Evolutionary conservation across 2,888 invertebrate genomes (phyloP), one percentile per base, ranked within the genome.

Genomic region (Cynaeus angustus): DNA sequence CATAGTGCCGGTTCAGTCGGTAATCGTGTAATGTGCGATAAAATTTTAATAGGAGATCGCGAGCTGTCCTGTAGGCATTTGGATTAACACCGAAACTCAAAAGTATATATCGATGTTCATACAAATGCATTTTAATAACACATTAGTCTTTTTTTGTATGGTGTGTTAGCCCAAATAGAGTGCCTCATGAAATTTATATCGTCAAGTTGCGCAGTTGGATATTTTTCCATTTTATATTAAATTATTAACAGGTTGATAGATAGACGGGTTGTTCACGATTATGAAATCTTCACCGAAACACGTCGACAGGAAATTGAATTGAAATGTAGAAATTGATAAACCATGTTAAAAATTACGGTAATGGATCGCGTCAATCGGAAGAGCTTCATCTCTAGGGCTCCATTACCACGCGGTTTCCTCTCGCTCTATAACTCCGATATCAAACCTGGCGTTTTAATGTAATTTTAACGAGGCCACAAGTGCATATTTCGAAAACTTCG

Each of bases 381-480:
- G 73, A 73, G 75, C 70, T 67, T 55, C 74, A 76, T 77, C 76
- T 77, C 75, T 75, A 74, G 75, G 74, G 76, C 70, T 70, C 66
- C 66, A 70, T 70, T 66, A 70, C 50, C 62, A 50, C 53, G 65
- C 68, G 64, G 69, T 67, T 71, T 61, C 28, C 59, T 59, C 59
- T 45, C 72, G 38, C 43, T 72, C 70, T 77, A 74, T 78, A 77
- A 76, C 78, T 77, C 78, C 45, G 80, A 82, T 82, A 82, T 81
- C 79, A 80, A 82, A 82, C 78, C 79, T 80, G 81, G 80, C 80
- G 79, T 81, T 82, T 83, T 83, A 83, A 83, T 83, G 83, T 81
- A 82, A 83, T 82, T 84, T 83, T 83, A 84, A 83, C 83, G 83
- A 83, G 79, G 72, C 73, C 76, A 75, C 75, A 78, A 79, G 75